Evolutionary conservation across 2,888 invertebrate species (phyloP).

Genomic region (Trachelus stipa): DNA sequence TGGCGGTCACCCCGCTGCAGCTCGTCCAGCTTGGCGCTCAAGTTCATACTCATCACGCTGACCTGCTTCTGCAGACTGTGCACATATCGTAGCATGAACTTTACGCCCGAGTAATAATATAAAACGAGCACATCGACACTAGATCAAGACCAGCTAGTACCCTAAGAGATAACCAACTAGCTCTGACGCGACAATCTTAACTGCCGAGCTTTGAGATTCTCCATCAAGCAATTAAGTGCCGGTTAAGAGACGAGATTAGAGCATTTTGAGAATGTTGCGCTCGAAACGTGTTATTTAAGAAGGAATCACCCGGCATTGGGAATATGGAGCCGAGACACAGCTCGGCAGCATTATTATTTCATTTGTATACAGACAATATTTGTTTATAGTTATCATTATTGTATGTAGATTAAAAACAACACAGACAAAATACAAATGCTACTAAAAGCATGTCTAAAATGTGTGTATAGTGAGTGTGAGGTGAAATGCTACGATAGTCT

Average conservation of each 20-base stretch:
- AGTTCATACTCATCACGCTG: slow-evolving; percentile 97
- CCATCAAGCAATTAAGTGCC: neutral
- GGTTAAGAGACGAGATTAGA: neutral
- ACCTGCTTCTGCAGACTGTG: slow-evolving; percentile 96
- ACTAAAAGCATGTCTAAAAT: slow-evolving; percentile 63
- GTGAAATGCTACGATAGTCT: slow-evolving; percentile 23
- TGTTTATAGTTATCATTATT: neutral
- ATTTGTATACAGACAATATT: neutral
- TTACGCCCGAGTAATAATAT: slow-evolving; percentile 7
- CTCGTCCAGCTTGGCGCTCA: slow-evolving; percentile 94
- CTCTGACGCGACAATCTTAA: slow-evolving; percentile 29
- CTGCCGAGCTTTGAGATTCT: slow-evolving; percentile 40
- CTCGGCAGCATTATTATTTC: slow-evolving; percentile 38
- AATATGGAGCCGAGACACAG: slow-evolving; percentile 12
- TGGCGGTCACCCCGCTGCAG: slow-evolving; percentile 89
- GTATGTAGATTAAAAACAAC: slow-evolving; percentile 34
- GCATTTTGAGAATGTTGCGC: neutral
- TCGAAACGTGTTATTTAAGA: neutral
- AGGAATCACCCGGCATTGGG: neutral
- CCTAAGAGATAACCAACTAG: slow-evolving; percentile 41
- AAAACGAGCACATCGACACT: slow-evolving; percentile 33
- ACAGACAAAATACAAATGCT: slow-evolving; percentile 61
- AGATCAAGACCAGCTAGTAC: slow-evolving; percentile 46
- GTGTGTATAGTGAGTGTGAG: slow-evolving; percentile 50
- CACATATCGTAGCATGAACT: slow-evolving; percentile 34